A percentile compares a stretch with the other conserved stretches of the same genome.
Conservation (phyloP, 2,888 invertebrate species). For the Andricus curvator region DNA sequence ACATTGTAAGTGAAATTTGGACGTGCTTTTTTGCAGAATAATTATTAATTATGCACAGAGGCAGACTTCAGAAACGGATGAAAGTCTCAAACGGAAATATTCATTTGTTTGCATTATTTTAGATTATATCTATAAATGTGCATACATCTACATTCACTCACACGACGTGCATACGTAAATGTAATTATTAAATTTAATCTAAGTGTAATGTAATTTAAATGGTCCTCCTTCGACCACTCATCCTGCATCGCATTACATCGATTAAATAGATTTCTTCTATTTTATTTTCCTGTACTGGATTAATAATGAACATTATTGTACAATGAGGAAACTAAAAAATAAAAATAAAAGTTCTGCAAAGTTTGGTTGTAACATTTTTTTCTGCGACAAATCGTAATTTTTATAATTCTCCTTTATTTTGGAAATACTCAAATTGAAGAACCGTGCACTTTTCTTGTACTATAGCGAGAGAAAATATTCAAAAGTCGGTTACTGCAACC, state of each 20-base stretch:
- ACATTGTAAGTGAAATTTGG: conserved; percentile 29
- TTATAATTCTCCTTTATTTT: too few relatives aligned
- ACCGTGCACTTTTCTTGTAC: too few relatives aligned
- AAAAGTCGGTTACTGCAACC: too few relatives aligned
- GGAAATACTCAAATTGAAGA: too few relatives aligned
- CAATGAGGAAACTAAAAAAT: conserved; percentile 59
- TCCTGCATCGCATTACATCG: conserved; percentile 66
- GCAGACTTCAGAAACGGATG: conserved; percentile 19
- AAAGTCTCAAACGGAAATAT: conserved; percentile 30
- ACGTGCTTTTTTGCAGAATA: conserved; percentile 30
- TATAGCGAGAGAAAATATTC: too few relatives aligned
- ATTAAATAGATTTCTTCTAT: conserved; percentile 67
- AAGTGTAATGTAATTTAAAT: conserved; percentile 57
- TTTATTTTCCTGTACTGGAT: conserved; percentile 68
- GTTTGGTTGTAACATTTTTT: neutral
- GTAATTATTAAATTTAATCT: conserved; percentile 42
- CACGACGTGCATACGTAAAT: conserved; percentile 32
- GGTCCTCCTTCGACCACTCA: conserved; percentile 56
- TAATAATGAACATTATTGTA: conserved; percentile 68
- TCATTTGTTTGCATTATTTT: conserved; percentile 32
- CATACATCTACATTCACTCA: conserved; percentile 41
- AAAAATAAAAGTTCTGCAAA: conserved; percentile 46
- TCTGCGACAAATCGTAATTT: too few relatives aligned
- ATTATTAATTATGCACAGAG: conserved; percentile 1
- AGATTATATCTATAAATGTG: conserved; percentile 28